Percentiles rank a stretch among this genome's conserved stretches.
These are phyloP conservation scores for Geococcyx californianus DNA, from an alignment of 2,113 vertebrate genomes.

Conservation along the genomic window DNA sequence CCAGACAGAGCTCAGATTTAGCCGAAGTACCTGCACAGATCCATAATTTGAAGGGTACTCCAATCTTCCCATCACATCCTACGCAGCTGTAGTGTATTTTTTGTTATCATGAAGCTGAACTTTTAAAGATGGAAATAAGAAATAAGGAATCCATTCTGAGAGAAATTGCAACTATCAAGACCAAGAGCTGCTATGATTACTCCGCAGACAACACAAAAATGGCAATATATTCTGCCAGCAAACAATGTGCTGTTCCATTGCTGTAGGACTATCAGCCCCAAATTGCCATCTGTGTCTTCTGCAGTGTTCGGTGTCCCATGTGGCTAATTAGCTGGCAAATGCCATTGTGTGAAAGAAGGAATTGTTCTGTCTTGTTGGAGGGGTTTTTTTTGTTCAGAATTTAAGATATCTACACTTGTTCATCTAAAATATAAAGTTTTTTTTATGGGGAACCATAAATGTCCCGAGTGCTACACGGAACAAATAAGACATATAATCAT, in stretches of 20 bases:
- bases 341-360: constrained; percentile 17
- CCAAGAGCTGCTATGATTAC: not conserved
- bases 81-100: not conserved
- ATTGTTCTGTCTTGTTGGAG: constrained; percentile 9
- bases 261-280: constrained; percentile 22
- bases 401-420: not conserved
- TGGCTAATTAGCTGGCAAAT: constrained; percentile 45
- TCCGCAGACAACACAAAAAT: constrained; percentile 14
- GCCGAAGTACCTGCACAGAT: not conserved
- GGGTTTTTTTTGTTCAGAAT: not conserved
- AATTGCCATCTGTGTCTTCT: constrained; percentile 56
- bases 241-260: constrained; percentile 7
- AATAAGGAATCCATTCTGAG: not conserved
- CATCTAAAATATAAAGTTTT: not conserved
- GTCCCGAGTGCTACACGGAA: not conserved
- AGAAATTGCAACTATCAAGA: constrained; percentile 1
- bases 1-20: not conserved
- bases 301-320: constrained; percentile 35
- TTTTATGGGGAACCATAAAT: not conserved
- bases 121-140: not conserved
- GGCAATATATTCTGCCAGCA: constrained; percentile 49
- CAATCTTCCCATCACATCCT: not conserved
- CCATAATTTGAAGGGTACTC: not conserved
- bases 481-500: not conserved
- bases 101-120: not conserved